Conservation (phyloP, 2,113 vertebrate species). For the Numenius arquata region DNA sequence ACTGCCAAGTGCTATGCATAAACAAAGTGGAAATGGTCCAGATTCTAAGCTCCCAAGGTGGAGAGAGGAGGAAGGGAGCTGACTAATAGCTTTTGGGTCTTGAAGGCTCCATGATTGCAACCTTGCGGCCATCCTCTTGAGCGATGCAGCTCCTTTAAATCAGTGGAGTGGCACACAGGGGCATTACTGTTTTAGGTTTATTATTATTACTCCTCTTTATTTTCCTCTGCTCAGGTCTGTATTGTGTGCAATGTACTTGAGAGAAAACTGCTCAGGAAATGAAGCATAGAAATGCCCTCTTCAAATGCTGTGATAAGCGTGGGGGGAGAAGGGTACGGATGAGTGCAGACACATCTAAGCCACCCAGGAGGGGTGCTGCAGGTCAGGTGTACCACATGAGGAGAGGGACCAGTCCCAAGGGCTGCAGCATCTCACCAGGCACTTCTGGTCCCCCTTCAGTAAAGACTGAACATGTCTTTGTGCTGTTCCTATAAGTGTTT, state of each 20-base stretch:
- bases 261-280: background rate
- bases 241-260: background rate
- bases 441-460: background rate
- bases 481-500: background rate
- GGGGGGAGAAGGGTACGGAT: no score
- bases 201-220: background rate
- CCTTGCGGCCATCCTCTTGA: no score
- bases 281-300: background rate
- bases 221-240: background rate
- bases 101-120: background rate
- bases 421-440: background rate
- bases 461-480: background rate
- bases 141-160: background rate
- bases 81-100: background rate
- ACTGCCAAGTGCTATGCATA: background rate
- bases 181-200: background rate
- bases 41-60: background rate
- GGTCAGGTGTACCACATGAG: accelerated
- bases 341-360: accelerated
- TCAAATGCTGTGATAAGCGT: accelerated
- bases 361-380: background rate
- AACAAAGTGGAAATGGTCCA: background rate
- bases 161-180: background rate
- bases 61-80: background rate
- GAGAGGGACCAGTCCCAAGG: background rate